These are phyloP conservation scores for Pogoniulus pusillus DNA, from an alignment of 2,797 vertebrate genomes.

Conservation along the genomic window DNA sequence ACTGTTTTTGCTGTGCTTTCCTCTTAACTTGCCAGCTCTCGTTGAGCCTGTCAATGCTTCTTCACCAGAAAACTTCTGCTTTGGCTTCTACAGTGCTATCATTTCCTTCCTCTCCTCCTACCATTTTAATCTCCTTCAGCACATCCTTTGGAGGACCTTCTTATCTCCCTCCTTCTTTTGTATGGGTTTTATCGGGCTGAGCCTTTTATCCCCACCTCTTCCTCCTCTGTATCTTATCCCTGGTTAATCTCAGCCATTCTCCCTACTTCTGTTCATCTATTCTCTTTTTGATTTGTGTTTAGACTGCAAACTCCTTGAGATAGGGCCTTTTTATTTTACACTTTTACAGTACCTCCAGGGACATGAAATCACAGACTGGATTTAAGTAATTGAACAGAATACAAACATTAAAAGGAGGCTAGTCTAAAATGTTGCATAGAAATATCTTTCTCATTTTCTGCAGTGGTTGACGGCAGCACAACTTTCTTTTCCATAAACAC, in stretches of 20 bases:
- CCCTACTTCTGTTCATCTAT: conserved; percentile 3
- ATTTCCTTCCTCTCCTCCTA: conserved; percentile 46
- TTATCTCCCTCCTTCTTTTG: conserved; percentile 53
- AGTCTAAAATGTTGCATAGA: conserved; percentile 1
- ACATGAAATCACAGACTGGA: background rate
- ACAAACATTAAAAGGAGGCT: conserved; percentile 18
- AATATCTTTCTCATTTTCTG: conserved; percentile 7
- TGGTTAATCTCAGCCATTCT: conserved; percentile 21
- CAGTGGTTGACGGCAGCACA: background rate
- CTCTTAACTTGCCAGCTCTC: background rate
- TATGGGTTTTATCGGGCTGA: background rate
- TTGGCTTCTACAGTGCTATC: conserved; percentile 27
- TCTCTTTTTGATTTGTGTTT: conserved; percentile 21
- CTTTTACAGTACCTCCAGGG: conserved; percentile 13
- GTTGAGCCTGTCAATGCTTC: background rate
- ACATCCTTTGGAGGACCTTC: conserved; percentile 17
- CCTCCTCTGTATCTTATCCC: conserved; percentile 31
- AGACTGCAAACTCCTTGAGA: conserved; percentile 12
- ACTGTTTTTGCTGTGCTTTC: background rate
- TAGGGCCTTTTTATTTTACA: conserved; percentile 19
- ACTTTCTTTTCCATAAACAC: background rate
- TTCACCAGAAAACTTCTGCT: conserved; percentile 21
- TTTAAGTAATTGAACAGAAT: conserved; percentile 11
- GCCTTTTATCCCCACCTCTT: conserved; percentile 47
- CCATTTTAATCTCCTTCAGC: conserved; percentile 58